phyloP scores from a whole-genome alignment of 2,888 invertebrate species.

The Morpho achilles region DNA sequence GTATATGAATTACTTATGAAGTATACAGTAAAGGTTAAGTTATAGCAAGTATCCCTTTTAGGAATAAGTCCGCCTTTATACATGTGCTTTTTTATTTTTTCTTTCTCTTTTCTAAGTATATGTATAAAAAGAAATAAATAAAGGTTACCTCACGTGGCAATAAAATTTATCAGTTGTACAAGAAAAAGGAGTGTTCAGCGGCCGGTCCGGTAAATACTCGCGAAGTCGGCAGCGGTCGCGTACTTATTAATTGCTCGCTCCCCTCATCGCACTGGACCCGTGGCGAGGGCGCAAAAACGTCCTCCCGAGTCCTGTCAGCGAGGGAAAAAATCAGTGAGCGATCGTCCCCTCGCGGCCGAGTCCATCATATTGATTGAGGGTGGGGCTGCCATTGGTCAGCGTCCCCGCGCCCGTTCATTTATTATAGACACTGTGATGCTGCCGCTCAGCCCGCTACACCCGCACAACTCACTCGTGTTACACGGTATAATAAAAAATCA shows the following conservation, averaged over 20 bases:
- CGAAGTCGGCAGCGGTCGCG: constrained; percentile 42
- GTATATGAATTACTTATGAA: too few species aligned
- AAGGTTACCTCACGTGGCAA: neutral
- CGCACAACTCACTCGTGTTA: constrained; percentile 11
- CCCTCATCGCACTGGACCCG: constrained; percentile 51
- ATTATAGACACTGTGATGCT: constrained; percentile 78
- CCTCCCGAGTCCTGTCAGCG: constrained; percentile 76
- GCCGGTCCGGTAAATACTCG: constrained; percentile 24
- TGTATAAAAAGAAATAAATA: too few species aligned
- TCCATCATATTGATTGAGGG: constrained; percentile 81
- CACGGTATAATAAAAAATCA: neutral
- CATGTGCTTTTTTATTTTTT: too few species aligned
- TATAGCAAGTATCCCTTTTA: too few species aligned
- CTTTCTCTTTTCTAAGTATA: too few species aligned
- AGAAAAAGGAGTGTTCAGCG: constrained; percentile 57
- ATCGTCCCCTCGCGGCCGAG: constrained; percentile 78
- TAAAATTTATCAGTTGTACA: constrained; percentile 24
- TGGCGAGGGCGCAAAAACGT: constrained; percentile 74
- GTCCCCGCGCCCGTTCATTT: constrained; percentile 78
- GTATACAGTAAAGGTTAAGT: too few species aligned
- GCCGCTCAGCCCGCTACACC: constrained; percentile 32
- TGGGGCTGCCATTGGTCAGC: constrained; percentile 78
- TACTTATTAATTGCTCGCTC: constrained; percentile 75
- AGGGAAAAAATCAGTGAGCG: constrained; percentile 80
- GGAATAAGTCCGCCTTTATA: too few species aligned